These are phyloP conservation scores for Megaleporinus macrocephalus DNA, from an alignment of 2,113 vertebrate species.

Conservation along the genomic window DNA sequence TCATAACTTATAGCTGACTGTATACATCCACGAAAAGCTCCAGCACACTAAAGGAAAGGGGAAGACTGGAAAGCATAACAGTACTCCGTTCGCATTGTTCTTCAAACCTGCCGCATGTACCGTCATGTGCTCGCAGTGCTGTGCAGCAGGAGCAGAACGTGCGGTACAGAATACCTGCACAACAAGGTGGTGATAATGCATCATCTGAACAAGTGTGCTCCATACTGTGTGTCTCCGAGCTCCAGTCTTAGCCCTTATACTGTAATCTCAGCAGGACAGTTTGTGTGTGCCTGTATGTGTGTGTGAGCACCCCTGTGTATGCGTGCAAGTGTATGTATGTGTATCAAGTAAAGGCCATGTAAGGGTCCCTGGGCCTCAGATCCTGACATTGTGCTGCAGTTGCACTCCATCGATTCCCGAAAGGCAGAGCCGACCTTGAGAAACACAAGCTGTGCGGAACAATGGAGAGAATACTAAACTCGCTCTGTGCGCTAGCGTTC, in stretches of 20 bases:
- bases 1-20: no score
- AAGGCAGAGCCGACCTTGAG: constrained; percentile 53
- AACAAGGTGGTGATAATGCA: background rate
- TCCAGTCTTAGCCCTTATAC: background rate
- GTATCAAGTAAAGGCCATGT: constrained; percentile 23
- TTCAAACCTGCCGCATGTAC: background rate
- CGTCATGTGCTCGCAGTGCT: no score
- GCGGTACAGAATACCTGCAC: background rate
- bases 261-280: background rate
- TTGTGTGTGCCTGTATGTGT: constrained; percentile 13
- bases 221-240: background rate
- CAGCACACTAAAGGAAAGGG: no score
- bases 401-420: constrained; percentile 44
- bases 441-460: constrained; percentile 29
- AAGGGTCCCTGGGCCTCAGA: constrained; percentile 23
- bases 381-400: constrained; percentile 41
- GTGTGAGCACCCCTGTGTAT: background rate
- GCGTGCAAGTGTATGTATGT: constrained; percentile 13
- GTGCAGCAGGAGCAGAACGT: background rate
- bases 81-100: background rate
- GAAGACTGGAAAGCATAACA: no score
- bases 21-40: no score
- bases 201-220: background rate
- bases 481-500: background rate
- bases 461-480: constrained; percentile 41